These are phyloP conservation scores for Nasonia giraulti DNA, from an alignment of 1,140 invertebrate genomes.

Conservation along the genomic window DNA sequence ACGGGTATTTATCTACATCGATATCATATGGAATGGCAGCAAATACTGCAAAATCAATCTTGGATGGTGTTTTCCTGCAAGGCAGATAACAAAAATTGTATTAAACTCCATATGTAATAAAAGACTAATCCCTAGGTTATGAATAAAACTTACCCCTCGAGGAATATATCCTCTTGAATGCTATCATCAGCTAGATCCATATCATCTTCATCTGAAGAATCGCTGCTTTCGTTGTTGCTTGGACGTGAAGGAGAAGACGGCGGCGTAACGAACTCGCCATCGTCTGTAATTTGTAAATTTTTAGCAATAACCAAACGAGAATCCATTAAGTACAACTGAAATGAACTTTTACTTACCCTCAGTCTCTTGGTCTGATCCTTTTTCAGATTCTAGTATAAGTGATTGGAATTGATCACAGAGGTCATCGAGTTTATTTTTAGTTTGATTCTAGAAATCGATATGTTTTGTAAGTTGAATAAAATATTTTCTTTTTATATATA, in stretches of 20 bases:
- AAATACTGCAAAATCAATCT: constrained; percentile 81
- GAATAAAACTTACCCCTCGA: constrained; percentile 70
- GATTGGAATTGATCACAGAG: constrained; percentile 44
- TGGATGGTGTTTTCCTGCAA: constrained; percentile 79
- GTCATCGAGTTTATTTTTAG: constrained; percentile 23
- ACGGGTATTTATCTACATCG: constrained; percentile 77
- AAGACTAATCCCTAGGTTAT: constrained; percentile 37
- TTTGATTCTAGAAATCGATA: constrained; percentile 7
- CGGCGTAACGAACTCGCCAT: constrained; percentile 33
- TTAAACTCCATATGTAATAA: constrained; percentile 38
- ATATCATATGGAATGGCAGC: constrained; percentile 78
- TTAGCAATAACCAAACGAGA: background rate
- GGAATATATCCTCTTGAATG: constrained; percentile 65
- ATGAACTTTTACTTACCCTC: constrained; percentile 47
- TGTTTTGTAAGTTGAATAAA: background rate
- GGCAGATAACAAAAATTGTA: constrained; percentile 50
- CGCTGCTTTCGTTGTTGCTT: constrained; percentile 19
- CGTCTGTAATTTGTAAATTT: constrained; percentile 49
- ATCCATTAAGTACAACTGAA: background rate
- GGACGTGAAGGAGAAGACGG: constrained; percentile 29
- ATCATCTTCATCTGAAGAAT: constrained; percentile 37
- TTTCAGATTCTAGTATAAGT: constrained; percentile 19
- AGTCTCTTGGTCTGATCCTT: constrained; percentile 43
- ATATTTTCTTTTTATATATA: background rate
- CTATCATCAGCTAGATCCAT: constrained; percentile 53